Conservation (phyloP, 1,140 invertebrate genomes). For the Nomia melanderi region DNA sequence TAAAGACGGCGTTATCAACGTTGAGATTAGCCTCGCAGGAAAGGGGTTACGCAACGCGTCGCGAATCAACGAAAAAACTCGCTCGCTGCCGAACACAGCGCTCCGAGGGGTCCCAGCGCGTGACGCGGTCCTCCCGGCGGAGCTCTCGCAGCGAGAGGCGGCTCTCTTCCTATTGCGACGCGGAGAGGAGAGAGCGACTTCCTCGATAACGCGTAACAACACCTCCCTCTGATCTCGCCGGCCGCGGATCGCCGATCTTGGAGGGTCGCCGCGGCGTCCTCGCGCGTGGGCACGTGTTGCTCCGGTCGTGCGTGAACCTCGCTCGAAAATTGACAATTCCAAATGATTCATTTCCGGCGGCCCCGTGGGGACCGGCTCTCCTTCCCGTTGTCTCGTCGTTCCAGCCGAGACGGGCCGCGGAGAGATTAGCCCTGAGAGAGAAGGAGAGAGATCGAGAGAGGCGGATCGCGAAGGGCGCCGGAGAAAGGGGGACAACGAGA, state of each 20-base stretch:
- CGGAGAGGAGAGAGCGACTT: too few species aligned
- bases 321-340: slow-evolving; percentile 76
- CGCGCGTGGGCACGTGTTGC: slow-evolving; percentile 17
- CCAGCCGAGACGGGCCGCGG: neutral
- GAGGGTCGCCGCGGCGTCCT: neutral
- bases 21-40: slow-evolving; percentile 13
- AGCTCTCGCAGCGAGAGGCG: too few species aligned
- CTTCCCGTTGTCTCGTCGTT: slow-evolving; percentile 29
- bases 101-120: neutral
- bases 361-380: slow-evolving; percentile 54
- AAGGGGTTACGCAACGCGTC: slow-evolving; percentile 31
- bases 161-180: neutral
- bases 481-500: too few species aligned
- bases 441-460: slow-evolving; percentile 13
- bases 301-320: slow-evolving; percentile 14
- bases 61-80: slow-evolving; percentile 21
- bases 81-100: neutral
- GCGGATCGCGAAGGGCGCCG: neutral
- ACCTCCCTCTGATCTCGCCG: slow-evolving; percentile 35
- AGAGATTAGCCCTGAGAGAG: neutral
- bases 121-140: slow-evolving; percentile 12
- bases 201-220: slow-evolving; percentile 9
- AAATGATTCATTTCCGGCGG: slow-evolving; percentile 79
- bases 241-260: slow-evolving; percentile 3
- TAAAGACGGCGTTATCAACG: neutral